Conservation (phyloP, 2,888 invertebrate genomes). For the Dendrolimus houi region DNA sequence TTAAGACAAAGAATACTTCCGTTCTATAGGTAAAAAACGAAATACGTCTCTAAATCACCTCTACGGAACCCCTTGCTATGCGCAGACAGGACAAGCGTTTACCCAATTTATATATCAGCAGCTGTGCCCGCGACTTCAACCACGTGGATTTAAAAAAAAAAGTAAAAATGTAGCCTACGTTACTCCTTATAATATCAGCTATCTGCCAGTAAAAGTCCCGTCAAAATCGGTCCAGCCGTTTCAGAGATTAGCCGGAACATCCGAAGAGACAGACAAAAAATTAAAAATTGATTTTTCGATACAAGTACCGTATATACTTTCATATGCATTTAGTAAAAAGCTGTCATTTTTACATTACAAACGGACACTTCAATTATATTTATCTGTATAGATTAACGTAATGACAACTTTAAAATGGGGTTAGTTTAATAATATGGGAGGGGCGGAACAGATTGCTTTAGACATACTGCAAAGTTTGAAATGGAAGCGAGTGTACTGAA, state of each 20-base stretch:
- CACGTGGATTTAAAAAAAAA: too few relatives aligned
- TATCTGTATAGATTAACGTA: neutral
- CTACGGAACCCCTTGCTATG: too few relatives aligned
- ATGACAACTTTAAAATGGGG: conserved; percentile 25
- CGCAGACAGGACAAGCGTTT: too few relatives aligned
- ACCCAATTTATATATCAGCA: too few relatives aligned
- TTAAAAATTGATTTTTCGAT: too few relatives aligned
- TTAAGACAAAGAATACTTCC: too few relatives aligned
- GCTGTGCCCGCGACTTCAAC: too few relatives aligned
- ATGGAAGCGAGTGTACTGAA: too few relatives aligned
- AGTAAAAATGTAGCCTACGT: neutral
- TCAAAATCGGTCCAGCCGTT: neutral
- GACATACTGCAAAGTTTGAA: too few relatives aligned
- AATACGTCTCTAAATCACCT: too few relatives aligned
- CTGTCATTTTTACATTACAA: neutral
- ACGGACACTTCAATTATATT: neutral
- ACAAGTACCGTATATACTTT: neutral
- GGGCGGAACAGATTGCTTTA: conserved; percentile 47
- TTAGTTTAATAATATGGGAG: conserved; percentile 46
- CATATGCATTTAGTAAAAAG: neutral
- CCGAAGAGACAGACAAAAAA: neutral
- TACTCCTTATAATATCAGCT: neutral
- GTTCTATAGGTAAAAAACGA: too few relatives aligned
- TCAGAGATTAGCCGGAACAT: neutral
- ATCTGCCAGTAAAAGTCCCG: neutral